Evolutionary conservation across 2,888 invertebrate genomes (phyloP), one percentile per base, ranked within the genome.

Genomic region (Diadromus collaris): DNA sequence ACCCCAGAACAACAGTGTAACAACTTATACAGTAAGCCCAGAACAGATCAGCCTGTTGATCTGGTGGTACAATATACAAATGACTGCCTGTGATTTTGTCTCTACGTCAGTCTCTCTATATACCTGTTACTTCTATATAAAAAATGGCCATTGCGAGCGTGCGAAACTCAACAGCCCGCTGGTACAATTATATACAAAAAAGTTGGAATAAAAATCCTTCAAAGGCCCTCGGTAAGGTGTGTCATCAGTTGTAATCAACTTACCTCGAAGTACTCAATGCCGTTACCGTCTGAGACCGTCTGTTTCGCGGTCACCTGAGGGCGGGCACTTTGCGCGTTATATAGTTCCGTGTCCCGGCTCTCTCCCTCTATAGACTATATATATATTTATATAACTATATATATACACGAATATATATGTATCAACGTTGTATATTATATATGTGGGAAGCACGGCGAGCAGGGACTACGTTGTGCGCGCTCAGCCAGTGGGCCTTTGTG

Each of bases 401-500:
- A n/a, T 54, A 10, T 34, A 29, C 29, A 21, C 29, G 38, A 60
- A 29, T 61, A 58, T 21, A 38, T 41, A 24, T 54, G 6, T 46
- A 29, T 38, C 61, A 44, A 32, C 19, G 16, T 38, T 24, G 44
- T 44, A 13, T 51, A 51, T 32, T n/a, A 21, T 78, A n/a, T 38
- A 41, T 44, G 32, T 70, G 7, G 61, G 27, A 38, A 19, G 60
- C 29, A 70, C 63, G 48, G 34, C 56, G 63, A 51, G 19, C 70
- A 78, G 69, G 70, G 61, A 67, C 78, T 74, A 61, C 71, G 75
- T 72, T 73, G 78, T 78, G 68, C 69, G 70, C 76, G 78, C 72
- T 80, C 76, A 81, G 68, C 72, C 81, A 78, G 78, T 84, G 84
- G 83, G 86, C 85, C 87, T 88, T 88, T 88, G 88, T 87, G 86